These are phyloP conservation scores for Syritta pipiens DNA, from an alignment of 2,888 invertebrate species.

Conservation along the genomic window DNA sequence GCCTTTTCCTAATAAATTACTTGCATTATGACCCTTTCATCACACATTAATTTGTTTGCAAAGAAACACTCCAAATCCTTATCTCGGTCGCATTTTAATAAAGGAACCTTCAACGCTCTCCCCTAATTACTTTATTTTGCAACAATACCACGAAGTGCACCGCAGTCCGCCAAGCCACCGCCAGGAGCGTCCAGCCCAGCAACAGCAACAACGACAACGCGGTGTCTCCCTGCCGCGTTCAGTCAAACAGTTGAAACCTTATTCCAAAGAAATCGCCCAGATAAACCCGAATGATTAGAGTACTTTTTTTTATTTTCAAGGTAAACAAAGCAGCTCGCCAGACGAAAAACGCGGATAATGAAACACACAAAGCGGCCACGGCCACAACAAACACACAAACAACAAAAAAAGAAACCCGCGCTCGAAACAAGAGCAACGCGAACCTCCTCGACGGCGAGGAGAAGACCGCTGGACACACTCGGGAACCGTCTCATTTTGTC, in stretches of 20 bases:
- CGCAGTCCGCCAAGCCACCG: too few relatives aligned
- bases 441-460: conserved; percentile 17
- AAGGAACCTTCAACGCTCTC: conserved; percentile 24
- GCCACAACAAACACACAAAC: neutral
- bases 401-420: conserved; percentile 7
- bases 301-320: conserved; percentile 59
- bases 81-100: conserved; percentile 36
- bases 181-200: conserved; percentile 3
- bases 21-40: neutral
- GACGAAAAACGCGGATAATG: conserved; percentile 55
- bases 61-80: conserved; percentile 1
- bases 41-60: neutral
- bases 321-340: conserved; percentile 46
- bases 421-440: too few relatives aligned
- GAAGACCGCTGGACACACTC: conserved; percentile 1
- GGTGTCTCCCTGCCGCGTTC: too few relatives aligned
- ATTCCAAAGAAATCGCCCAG: conserved; percentile 52
- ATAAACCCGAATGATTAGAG: conserved; percentile 56
- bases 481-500: conserved; percentile 49
- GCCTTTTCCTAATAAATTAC: neutral
- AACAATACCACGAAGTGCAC: conserved; percentile 42
- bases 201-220: too few relatives aligned
- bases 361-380: conserved; percentile 40
- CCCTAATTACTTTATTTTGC: conserved; percentile 57
- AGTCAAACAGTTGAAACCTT: conserved; percentile 41